Conservation (phyloP, 2,888 invertebrate species). For the Eupithecia abbreviata region DNA sequence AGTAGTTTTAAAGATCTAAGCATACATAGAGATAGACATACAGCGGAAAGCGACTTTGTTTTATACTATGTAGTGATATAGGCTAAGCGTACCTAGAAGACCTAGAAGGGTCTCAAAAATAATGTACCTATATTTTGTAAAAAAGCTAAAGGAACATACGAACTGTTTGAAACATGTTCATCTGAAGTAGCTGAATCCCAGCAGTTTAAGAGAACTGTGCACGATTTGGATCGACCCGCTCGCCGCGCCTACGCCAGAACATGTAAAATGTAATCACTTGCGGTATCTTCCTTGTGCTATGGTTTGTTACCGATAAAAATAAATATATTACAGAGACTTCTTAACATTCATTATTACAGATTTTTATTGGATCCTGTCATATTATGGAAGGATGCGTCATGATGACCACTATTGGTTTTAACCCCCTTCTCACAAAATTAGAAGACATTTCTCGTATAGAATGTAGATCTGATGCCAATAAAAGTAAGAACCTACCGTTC, state of each 20-base stretch:
- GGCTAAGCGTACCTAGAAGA: too few species aligned
- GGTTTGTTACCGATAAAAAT: constrained; percentile 5
- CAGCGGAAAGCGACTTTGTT: too few species aligned
- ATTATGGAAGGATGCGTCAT: not conserved
- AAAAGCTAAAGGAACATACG: not conserved
- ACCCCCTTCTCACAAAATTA: not conserved
- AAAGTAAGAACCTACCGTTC: too few species aligned
- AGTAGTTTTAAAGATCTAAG: too few species aligned
- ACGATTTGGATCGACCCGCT: constrained; percentile 17
- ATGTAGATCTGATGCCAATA: not conserved
- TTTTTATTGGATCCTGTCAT: not conserved
- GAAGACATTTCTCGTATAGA: not conserved
- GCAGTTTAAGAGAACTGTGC: constrained; percentile 29
- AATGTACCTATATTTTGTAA: not conserved
- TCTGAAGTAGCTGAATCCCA: constrained; percentile 33
- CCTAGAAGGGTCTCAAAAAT: not conserved
- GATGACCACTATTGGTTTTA: not conserved
- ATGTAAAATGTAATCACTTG: constrained; percentile 37
- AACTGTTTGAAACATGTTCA: constrained; percentile 9
- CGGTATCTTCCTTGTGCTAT: constrained; percentile 19
- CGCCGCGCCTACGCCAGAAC: constrained; percentile 27
- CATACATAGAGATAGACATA: too few species aligned
- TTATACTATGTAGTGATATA: too few species aligned
- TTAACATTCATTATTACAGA: not conserved
- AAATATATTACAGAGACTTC: not conserved